Percentiles rank a stretch among this genome's conserved stretches.
These are phyloP conservation scores for Pogona vitticeps DNA, from an alignment of 2,113 vertebrate genomes.

Conservation along the genomic window DNA sequence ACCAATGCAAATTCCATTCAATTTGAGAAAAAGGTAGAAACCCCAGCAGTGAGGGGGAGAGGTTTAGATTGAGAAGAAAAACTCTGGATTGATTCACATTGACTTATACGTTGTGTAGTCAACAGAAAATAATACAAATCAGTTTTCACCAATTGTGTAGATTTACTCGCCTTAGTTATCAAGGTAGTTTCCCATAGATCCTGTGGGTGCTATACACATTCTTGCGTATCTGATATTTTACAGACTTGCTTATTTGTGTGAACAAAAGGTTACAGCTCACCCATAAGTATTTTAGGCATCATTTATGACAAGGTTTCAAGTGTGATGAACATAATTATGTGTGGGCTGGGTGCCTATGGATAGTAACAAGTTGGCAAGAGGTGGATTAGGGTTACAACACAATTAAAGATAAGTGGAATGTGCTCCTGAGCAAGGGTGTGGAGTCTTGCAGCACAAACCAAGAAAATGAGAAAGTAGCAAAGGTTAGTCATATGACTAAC, in stretches of 20 bases:
- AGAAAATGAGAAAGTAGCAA: neutral
- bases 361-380: neutral
- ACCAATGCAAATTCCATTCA: too few relatives aligned
- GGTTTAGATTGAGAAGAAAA: too few relatives aligned
- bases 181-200: neutral
- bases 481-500: neutral
- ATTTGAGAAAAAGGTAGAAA: too few relatives aligned
- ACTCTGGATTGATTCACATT: too few relatives aligned
- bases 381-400: neutral
- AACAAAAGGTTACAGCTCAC: neutral
- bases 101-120: too few relatives aligned
- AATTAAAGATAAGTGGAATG: neutral
- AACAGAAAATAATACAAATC: too few relatives aligned
- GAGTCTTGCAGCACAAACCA: neutral
- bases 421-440: neutral
- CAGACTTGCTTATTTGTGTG: neutral
- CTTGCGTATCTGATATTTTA: neutral
- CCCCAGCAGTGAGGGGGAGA: too few relatives aligned
- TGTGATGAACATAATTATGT: neutral
- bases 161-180: too few relatives aligned
- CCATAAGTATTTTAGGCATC: constrained; percentile 9
- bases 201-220: neutral
- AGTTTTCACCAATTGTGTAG: too few relatives aligned
- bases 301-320: neutral
- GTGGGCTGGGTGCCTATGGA: neutral